A percentile compares a stretch with the other conserved stretches of the same genome.
Evolutionary conservation across 2,888 invertebrate species (phyloP).

Genomic region (Spicauda simplicius): DNA sequence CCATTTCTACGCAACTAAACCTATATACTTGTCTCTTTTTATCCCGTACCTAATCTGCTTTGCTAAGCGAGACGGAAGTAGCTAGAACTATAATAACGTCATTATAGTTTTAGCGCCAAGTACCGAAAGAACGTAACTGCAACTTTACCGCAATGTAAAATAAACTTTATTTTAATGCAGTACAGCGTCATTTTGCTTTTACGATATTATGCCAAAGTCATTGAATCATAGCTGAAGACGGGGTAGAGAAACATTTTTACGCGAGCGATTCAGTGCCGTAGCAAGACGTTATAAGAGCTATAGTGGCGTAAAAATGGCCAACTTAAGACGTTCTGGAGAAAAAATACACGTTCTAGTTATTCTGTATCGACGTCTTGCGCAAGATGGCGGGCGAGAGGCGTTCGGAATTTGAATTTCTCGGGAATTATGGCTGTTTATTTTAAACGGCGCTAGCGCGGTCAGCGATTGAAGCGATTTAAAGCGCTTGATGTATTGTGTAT

Average conservation of each 20-base stretch:
- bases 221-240: slow-evolving; percentile 51
- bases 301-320: slow-evolving; percentile 80
- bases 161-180: accelerated
- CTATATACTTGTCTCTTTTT: slow-evolving; percentile 57
- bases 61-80: slow-evolving; percentile 63
- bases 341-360: slow-evolving; percentile 78
- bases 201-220: slow-evolving; percentile 23
- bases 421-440: slow-evolving; percentile 74
- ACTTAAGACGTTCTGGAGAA: slow-evolving; percentile 82
- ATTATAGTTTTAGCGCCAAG: slow-evolving; percentile 68
- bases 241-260: slow-evolving; percentile 76
- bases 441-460: slow-evolving; percentile 47
- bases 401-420: slow-evolving; percentile 82
- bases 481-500: slow-evolving; percentile 52
- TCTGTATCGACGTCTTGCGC: slow-evolving; percentile 83
- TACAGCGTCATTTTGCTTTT: slow-evolving; percentile 43
- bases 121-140: slow-evolving; percentile 47
- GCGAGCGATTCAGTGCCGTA: slow-evolving; percentile 82
- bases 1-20: slow-evolving; percentile 51
- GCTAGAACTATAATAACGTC: slow-evolving; percentile 70
- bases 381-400: slow-evolving; percentile 81
- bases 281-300: slow-evolving; percentile 78
- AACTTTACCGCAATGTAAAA: slow-evolving; percentile 4
- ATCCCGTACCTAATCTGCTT: slow-evolving; percentile 45
- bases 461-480: slow-evolving; percentile 45